Conservation (phyloP, 2,888 invertebrate genomes). For the Perizoma affinitatum region DNA sequence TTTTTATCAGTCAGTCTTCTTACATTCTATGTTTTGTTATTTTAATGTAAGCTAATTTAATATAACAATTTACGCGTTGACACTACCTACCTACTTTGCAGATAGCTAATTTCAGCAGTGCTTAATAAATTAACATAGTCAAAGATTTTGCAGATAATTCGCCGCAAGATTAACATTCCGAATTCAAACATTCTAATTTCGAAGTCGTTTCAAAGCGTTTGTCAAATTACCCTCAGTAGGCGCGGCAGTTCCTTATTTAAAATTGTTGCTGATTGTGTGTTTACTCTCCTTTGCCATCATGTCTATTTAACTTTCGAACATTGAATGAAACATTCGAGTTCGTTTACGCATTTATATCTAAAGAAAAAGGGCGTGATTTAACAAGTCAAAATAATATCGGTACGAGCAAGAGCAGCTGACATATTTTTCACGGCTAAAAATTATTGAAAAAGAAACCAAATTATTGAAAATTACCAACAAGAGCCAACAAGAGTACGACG, state of each 20-base stretch:
- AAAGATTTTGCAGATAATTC: slow-evolving; percentile 27
- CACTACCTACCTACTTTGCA: too few species aligned
- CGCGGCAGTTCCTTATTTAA: slow-evolving; percentile 68
- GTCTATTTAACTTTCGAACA: slow-evolving; percentile 66
- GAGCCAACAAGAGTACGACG: too few species aligned
- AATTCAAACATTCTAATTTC: slow-evolving; percentile 38
- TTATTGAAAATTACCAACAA: too few species aligned
- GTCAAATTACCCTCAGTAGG: slow-evolving; percentile 40
- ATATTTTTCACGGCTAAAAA: too few species aligned
- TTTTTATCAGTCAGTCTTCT: too few species aligned
- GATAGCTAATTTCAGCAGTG: not conserved
- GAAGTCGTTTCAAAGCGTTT: slow-evolving; percentile 42
- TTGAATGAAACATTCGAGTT: slow-evolving; percentile 7
- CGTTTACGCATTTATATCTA: slow-evolving; percentile 20
- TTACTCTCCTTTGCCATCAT: slow-evolving; percentile 69
- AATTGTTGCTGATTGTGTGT: slow-evolving; percentile 80
- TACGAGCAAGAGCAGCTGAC: too few species aligned
- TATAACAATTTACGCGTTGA: too few species aligned
- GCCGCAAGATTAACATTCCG: slow-evolving; percentile 38
- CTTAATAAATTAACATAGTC: slow-evolving; percentile 22
- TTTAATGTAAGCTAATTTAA: too few species aligned
- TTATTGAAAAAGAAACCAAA: too few species aligned
- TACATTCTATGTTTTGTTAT: too few species aligned
- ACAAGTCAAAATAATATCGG: not conserved
- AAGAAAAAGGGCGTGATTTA: slow-evolving; percentile 4